These are phyloP conservation scores for Parazoanthus swiftii DNA, from an alignment of 92 coral and sea anemone species.

Conservation along the genomic window DNA sequence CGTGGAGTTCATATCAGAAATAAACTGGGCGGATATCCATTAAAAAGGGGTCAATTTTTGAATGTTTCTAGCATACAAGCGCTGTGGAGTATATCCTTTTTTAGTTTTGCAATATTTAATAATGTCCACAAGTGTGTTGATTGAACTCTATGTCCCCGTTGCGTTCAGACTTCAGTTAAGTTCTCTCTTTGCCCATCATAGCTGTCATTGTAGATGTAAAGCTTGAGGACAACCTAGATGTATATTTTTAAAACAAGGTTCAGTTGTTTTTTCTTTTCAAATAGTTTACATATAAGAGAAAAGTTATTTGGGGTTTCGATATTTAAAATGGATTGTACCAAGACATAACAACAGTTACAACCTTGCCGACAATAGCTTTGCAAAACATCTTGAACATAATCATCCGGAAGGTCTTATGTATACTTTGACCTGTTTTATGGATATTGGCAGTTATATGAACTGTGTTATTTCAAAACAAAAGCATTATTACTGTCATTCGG, in stretches of 20 bases:
- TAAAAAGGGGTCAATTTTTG: not conserved
- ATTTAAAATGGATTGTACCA: too few species aligned
- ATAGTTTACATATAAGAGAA: not conserved
- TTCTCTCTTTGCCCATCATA: not conserved
- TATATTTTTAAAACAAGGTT: not conserved
- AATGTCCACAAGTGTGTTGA: too few species aligned
- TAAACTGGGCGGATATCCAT: not conserved
- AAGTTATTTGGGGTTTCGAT: not conserved
- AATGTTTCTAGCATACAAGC: not conserved
- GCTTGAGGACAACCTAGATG: not conserved
- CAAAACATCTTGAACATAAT: not conserved
- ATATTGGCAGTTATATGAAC: not conserved
- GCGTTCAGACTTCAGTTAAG: not conserved
- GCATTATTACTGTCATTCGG: not conserved
- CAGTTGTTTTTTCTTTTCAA: not conserved
- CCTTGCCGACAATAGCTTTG: not conserved
- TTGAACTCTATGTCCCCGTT: not conserved
- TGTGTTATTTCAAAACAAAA: conserved; percentile 2
- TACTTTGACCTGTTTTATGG: not conserved
- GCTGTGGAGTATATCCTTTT: not conserved
- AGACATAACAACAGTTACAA: too few species aligned
- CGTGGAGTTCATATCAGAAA: not conserved
- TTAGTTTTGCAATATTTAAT: too few species aligned
- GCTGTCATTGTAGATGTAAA: not conserved
- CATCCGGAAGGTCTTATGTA: not conserved